Evolutionary conservation across 1,140 invertebrate species (phyloP).

Genomic region (Dolichoris vasculosae): DNA sequence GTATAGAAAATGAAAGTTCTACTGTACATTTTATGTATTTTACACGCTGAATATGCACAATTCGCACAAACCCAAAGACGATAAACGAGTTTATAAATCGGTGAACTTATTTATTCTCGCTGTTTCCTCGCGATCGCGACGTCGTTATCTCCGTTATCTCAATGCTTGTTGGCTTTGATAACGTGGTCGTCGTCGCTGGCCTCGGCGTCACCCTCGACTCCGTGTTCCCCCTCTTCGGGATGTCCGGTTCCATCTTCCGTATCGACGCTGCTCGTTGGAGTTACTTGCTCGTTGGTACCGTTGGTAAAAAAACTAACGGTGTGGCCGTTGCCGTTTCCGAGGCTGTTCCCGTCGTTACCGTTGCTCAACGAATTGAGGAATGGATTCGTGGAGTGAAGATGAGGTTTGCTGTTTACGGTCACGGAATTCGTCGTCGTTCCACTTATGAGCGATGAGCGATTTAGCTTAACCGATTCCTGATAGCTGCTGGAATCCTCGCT

Average conservation of each 20-base stretch:
- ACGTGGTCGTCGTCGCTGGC: conserved; percentile 75
- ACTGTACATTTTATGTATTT: conserved; percentile 37
- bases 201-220: conserved; percentile 78
- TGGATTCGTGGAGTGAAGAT: conserved; percentile 60
- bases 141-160: conserved; percentile 35
- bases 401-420: conserved; percentile 34
- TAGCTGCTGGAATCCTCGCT: conserved; percentile 79
- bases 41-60: not conserved
- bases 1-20: conserved; percentile 22
- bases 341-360: conserved; percentile 61
- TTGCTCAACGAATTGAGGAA: conserved; percentile 65
- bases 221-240: conserved; percentile 73
- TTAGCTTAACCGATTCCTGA: conserved; percentile 80
- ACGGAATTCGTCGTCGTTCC: not conserved
- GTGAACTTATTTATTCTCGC: not conserved
- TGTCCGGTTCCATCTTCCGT: conserved; percentile 76
- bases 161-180: conserved; percentile 56
- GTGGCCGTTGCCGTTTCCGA: conserved; percentile 60
- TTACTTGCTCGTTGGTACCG: conserved; percentile 74
- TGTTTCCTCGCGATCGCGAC: not conserved
- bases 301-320: conserved; percentile 56
- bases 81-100: too few species aligned
- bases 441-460: not conserved
- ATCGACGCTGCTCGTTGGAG: conserved; percentile 78
- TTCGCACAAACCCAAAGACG: not conserved